Conservation (phyloP, 2,113 vertebrate species). For the Melanostigma gelatinosum region DNA sequence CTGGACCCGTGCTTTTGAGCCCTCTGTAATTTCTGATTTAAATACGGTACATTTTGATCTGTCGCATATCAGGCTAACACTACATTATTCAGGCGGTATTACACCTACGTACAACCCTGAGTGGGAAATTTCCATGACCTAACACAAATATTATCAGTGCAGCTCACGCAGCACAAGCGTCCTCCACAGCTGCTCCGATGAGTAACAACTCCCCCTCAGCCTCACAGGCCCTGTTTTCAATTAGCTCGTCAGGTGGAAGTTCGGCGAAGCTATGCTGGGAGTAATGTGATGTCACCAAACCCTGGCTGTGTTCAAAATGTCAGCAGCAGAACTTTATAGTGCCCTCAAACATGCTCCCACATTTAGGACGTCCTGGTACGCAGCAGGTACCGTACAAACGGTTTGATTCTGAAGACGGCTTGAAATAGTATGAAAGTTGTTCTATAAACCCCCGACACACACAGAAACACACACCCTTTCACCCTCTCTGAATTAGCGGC, state of each 20-base stretch:
- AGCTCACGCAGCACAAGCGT: conserved; percentile 26
- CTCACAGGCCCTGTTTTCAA: conserved; percentile 9
- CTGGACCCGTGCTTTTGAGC: neutral
- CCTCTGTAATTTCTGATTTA: conserved; percentile 15
- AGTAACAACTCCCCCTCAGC: neutral
- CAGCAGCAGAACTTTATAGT: neutral
- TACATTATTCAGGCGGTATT: neutral
- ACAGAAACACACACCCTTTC: neutral
- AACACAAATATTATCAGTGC: neutral
- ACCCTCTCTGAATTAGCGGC: conserved; percentile 7
- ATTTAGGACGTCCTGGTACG: neutral
- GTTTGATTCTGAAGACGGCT: conserved; percentile 10
- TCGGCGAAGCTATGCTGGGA: neutral
- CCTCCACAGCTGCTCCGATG: neutral
- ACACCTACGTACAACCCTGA: conserved; percentile 1
- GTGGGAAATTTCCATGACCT: neutral
- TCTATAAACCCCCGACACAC: neutral
- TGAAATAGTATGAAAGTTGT: neutral
- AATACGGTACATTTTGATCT: conserved; percentile 8
- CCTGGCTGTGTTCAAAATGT: neutral
- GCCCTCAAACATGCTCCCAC: neutral
- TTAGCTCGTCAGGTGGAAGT: neutral
- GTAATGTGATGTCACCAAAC: neutral
- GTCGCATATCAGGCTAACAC: neutral
- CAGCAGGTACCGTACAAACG: neutral